Conservation (phyloP, 2,888 invertebrate genomes). For the Erebia ligea region DNA sequence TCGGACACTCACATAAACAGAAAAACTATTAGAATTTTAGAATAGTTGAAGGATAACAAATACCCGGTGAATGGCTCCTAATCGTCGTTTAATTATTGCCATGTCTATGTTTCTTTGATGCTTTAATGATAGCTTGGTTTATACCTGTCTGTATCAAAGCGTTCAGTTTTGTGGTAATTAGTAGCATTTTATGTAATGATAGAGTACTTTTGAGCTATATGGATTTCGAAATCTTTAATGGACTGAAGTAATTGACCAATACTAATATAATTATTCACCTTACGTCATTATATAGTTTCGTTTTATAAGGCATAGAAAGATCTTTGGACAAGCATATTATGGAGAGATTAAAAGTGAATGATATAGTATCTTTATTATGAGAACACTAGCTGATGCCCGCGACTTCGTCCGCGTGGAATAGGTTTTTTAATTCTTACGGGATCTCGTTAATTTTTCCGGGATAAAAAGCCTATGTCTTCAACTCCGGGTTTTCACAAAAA, state of each 20-base stretch:
- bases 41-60: constrained; percentile 23
- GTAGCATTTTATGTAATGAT: constrained; percentile 12
- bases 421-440: no score
- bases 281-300: no score
- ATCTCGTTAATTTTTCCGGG: no score
- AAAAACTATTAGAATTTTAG: not conserved
- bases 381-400: no score
- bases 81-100: constrained; percentile 24
- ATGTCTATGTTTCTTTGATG: constrained; percentile 12
- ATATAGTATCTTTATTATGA: no score
- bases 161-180: constrained; percentile 9
- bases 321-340: no score
- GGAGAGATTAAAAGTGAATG: no score
- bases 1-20: not conserved
- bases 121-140: constrained; percentile 5
- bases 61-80: constrained; percentile 35
- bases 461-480: no score
- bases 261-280: not conserved
- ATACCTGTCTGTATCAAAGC: constrained; percentile 12
- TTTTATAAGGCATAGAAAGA: no score
- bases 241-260: not conserved
- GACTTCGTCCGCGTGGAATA: no score
- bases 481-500: no score
- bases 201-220: constrained; percentile 8
- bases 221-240: constrained; percentile 10